Base-by-base conservation (phyloP, 2,888 invertebrate genomes). In the Cecidostiba fungosa region DNA sequence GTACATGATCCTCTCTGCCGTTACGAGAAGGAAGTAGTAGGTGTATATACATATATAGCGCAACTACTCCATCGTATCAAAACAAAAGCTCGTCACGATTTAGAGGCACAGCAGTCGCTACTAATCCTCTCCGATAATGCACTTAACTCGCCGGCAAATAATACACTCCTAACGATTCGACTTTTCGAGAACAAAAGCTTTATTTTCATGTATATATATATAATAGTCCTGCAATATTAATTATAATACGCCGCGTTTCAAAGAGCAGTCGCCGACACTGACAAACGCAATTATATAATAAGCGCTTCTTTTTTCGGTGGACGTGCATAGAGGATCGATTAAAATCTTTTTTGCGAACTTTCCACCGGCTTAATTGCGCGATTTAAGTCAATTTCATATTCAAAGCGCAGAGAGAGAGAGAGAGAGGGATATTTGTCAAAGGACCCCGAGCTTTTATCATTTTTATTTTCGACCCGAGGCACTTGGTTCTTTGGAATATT, bases 61-160 rank as follows among this genome's bases (percentile, higher is more conserved):
- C n/a, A 59, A 59, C 36, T 26, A 36, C 47, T n/a, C 19, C 47
- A 59, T 80, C 72, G 70, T 62, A 72, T 70, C 59, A 81, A 77
- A 81, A 81, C 81, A 85, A 81, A 72, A 82, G 77, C 62, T 85
- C 77, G 66, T 80, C 73, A 59, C 77, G 76, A 85, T 81, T 85
- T 66, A 43, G 69, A 19, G 26, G 59, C 62, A 2, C 26, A 12
- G 66, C 26, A 62, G 10, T 12, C 39, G 19, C 19, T 36, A 36
- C 59, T 78, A 82, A 76, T 78, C 73, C 78, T 39, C 29, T 36
- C 47, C 76, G 54, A 79, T 77, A 72, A 85, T 78, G 54, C 78
- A 77, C 76, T 82, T 78, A 79, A 43, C 77, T 32, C 23, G 2
- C 43, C 77, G 39, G 36, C 43, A 80, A 72, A 84, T 85, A 85